A percentile compares a stretch with the other conserved stretches of the same genome.
Evolutionary conservation across 2,797 vertebrate genomes (phyloP).

Genomic region (Tympanoctomys barrerae): DNA sequence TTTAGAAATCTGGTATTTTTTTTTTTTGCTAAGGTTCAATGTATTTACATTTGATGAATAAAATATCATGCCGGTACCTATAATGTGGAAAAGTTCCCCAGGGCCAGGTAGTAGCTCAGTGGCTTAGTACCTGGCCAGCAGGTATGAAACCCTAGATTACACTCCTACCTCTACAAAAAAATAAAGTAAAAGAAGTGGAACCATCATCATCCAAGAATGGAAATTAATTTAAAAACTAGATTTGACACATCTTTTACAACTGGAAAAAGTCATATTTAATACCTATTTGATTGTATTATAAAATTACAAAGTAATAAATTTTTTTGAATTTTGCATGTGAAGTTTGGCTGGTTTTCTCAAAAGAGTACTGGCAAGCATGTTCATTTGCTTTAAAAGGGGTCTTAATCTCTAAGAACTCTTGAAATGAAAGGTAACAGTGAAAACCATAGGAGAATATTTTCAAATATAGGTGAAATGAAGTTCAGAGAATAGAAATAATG

Average conservation of each 20-base stretch:
- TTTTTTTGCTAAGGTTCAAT: background rate
- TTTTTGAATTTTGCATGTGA: background rate
- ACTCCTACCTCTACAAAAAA: background rate
- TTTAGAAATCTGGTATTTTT: background rate
- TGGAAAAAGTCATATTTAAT: background rate
- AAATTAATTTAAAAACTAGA: background rate
- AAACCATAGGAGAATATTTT: background rate
- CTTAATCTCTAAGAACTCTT: background rate
- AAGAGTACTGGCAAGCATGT: background rate
- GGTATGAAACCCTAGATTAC: background rate
- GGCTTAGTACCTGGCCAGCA: background rate
- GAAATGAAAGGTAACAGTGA: constrained; percentile 1
- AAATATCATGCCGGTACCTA: background rate
- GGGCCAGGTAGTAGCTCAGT: background rate
- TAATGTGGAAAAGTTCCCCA: background rate
- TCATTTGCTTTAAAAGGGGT: background rate
- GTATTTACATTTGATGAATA: background rate
- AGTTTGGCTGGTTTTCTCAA: background rate
- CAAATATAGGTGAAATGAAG: background rate
- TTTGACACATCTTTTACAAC: background rate
- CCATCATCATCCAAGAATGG: background rate
- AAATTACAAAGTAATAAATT: background rate
- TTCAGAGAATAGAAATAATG: background rate
- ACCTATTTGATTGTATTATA: constrained; percentile 31
- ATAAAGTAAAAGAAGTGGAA: background rate